These are phyloP conservation scores for Odocoileus hemionus DNA, from an alignment of 2,113 vertebrate species.

Conservation along the genomic window DNA sequence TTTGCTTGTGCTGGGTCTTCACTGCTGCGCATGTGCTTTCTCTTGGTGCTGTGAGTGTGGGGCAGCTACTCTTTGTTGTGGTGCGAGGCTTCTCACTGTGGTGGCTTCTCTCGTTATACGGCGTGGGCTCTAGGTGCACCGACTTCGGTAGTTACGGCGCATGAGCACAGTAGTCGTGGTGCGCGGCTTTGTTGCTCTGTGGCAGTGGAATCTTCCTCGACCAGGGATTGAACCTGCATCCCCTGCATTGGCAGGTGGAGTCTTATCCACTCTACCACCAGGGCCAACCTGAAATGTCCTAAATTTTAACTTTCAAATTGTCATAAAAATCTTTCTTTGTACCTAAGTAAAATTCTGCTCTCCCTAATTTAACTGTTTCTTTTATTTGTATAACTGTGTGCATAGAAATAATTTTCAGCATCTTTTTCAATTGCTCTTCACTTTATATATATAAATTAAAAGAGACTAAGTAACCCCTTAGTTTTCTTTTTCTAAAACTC, in stretches of 20 bases:
- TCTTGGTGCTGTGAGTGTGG: background rate
- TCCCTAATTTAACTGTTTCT: background rate
- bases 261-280: background rate
- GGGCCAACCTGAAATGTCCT: background rate
- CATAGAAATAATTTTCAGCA: background rate
- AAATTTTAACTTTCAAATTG: background rate
- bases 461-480: background rate
- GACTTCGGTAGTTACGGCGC: fast-evolving
- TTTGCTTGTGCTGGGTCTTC: background rate
- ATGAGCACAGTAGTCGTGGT: too few species aligned
- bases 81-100: background rate
- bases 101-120: background rate
- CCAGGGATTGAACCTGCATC: too few species aligned
- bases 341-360: background rate
- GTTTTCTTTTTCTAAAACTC: background rate
- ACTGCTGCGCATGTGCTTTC: background rate
- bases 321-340: background rate
- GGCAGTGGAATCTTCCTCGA: too few species aligned
- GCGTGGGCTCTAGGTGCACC: background rate
- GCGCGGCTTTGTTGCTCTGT: too few species aligned
- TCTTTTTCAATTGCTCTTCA: background rate
- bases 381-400: background rate
- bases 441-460: background rate
- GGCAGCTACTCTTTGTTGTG: background rate
- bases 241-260: too few species aligned